Evolutionary conservation across 2,113 vertebrate species (phyloP), one percentile per base, ranked within the genome.

Genomic region (Oncorhynchus mykiss): DNA sequence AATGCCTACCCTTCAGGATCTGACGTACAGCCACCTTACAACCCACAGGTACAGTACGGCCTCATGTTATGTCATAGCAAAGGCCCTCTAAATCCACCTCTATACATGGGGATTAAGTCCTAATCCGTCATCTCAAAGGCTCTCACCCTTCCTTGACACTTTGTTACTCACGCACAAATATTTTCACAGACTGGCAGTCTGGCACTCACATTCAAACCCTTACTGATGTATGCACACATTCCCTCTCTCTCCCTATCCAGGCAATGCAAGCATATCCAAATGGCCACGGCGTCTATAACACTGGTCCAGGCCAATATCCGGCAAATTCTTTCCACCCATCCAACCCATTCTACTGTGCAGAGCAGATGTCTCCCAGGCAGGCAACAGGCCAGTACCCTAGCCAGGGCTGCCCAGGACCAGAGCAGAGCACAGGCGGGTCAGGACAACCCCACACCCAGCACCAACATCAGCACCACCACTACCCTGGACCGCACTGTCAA

Each of bases 281-380:
- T 13, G 89, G 87, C 45, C 91, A 92, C 1, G 90, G 88, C 11
- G 90, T 93, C 67, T 94, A 94, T 86, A 93, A 64, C 86, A 88
- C 91, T 8, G 84, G 86, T 4, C 92, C 92, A 80, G 85, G 39
- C 74, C 93, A 93, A 24, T 94, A 94, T 77, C 78, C 93, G 1
- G 25, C 92, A 13, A 89, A 88, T 75, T 83, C 89, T 70, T 91
- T 94, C 67, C 93, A 94, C 74, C 92, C 92, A 3, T 92, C 93
- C 76, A 94, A 93, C 73, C 93, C 92, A 1, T 94, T 94, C 85
- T 94, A 94, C 87, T 93, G 92, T 81, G 90, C 91, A 12, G 92
- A 93, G 51, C 87, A 88, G 76, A 81, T 86, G 73, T 79, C 90
- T 62, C 87, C 88, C 73, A 88, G 92, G 77, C 81, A 88, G 4